Evolutionary conservation across 2,797 vertebrate species (phyloP).

Genomic region (Hemitrygon akajei): DNA sequence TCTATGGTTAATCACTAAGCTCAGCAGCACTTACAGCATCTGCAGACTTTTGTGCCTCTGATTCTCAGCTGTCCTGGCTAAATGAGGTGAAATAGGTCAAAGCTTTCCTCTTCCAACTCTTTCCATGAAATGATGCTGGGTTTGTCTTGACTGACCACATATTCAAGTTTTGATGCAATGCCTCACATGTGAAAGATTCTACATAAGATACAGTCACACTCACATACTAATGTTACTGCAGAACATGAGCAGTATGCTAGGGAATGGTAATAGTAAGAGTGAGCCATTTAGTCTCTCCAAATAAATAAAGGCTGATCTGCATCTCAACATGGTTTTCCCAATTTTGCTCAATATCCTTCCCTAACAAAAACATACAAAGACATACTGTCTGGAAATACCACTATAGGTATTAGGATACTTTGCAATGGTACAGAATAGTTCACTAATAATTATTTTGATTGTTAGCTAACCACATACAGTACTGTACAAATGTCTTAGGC

Average conservation of each 20-base stretch:
- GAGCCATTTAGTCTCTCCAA: background rate
- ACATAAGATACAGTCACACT: background rate
- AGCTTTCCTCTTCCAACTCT: background rate
- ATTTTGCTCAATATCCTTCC: background rate
- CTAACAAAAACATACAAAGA: background rate
- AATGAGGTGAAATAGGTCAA: background rate
- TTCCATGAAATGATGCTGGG: background rate
- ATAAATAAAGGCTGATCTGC: background rate
- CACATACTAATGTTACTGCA: background rate
- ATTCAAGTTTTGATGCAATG: background rate
- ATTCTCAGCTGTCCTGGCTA: too few relatives aligned
- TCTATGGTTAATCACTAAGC: too few relatives aligned
- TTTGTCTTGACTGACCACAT: background rate
- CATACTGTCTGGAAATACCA: too few relatives aligned
- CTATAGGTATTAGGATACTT: too few relatives aligned
- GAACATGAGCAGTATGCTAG: background rate
- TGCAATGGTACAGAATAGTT: too few relatives aligned
- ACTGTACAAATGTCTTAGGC: too few relatives aligned
- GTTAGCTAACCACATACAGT: too few relatives aligned
- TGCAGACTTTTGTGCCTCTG: too few relatives aligned
- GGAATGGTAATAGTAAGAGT: background rate
- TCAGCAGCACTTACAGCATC: too few relatives aligned
- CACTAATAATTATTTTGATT: too few relatives aligned
- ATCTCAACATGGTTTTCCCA: background rate
- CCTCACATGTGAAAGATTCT: background rate